phyloP scores from a whole-genome alignment of 2,113 vertebrate genomes.

The Argyrosomus japonicus region DNA sequence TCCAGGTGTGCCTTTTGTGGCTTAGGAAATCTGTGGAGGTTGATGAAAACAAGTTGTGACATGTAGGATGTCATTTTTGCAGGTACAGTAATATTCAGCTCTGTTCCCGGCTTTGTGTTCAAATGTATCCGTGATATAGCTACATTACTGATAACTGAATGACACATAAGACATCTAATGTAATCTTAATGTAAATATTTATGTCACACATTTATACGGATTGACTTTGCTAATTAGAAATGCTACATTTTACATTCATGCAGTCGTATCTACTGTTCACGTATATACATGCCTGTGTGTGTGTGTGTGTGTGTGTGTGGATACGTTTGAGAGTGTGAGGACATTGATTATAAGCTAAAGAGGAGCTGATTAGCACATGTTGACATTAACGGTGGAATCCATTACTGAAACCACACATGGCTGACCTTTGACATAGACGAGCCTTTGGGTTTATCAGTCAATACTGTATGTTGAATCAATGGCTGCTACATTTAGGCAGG shows the following conservation, averaged over 20 bases:
- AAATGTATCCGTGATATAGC: neutral
- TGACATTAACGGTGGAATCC: constrained; percentile 52
- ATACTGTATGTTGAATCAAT: constrained; percentile 28
- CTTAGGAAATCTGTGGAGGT: neutral
- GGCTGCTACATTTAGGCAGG: constrained; percentile 4
- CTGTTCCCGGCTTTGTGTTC: neutral
- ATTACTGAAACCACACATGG: constrained; percentile 25
- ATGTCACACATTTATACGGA: neutral
- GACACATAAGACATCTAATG: neutral
- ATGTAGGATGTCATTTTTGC: neutral
- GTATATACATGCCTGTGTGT: neutral
- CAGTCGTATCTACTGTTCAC: neutral
- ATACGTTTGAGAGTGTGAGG: constrained; percentile 5
- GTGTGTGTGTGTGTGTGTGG: neutral
- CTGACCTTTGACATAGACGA: constrained; percentile 57
- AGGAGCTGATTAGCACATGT: constrained; percentile 58
- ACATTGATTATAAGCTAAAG: constrained; percentile 46
- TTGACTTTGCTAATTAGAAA: neutral
- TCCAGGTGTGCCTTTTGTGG: neutral
- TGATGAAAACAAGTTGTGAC: neutral
- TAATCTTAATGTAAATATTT: too few relatives aligned
- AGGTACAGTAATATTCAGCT: neutral
- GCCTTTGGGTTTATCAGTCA: constrained; percentile 28
- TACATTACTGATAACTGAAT: neutral
- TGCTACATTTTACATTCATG: neutral